Evolutionary conservation across 2,888 invertebrate species (phyloP), one percentile per base, ranked within the genome.

Genomic region (Meiosimyza decipiens): DNA sequence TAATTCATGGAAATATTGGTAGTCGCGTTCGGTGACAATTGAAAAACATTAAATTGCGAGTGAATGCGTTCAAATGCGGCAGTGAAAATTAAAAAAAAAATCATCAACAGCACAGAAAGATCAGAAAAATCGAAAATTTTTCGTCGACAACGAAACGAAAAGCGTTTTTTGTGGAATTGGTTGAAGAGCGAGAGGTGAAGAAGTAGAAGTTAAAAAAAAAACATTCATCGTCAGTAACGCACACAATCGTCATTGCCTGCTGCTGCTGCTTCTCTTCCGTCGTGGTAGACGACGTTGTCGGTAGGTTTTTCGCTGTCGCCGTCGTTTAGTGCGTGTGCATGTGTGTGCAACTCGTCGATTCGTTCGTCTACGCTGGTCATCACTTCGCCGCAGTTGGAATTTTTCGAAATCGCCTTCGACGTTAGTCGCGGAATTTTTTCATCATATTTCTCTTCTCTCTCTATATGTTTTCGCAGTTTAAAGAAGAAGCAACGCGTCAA

Each of bases 401-500:
- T 71, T 52, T 70, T 72, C 65, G 65, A 59, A 65, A 51, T 71
- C 52, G 28, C 40, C 62, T 70, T 64, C 64, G 64, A 70, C 55
- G 16, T 33, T n/a, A 69, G 57, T 70, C 70, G 52, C 60, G 62
- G 70, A 62, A 62, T 70, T 70, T 70, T 69, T 49, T 50, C 68
- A 13, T 60, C 51, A 22, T 28, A 18, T 13, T 54, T 28, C 7
- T 15, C 15, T 15, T 49, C 64, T 51, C 51, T 50, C 64, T 50
- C 40, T 55, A 28, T 67, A 57, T 49, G 71, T 74, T 76, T 74
- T 77, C 73, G 72, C 76, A 77, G 74, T 74, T 75, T 74, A 76
- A 68, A 65, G 68, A 69, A 66, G 69, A 73, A 74, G 76, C 75
- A 77, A 73, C 68, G 74, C 75, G 74, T 76, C 70, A 76, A 73